phyloP scores from a whole-genome alignment of 2,113 vertebrate species.

The Anolis carolinensis region DNA sequence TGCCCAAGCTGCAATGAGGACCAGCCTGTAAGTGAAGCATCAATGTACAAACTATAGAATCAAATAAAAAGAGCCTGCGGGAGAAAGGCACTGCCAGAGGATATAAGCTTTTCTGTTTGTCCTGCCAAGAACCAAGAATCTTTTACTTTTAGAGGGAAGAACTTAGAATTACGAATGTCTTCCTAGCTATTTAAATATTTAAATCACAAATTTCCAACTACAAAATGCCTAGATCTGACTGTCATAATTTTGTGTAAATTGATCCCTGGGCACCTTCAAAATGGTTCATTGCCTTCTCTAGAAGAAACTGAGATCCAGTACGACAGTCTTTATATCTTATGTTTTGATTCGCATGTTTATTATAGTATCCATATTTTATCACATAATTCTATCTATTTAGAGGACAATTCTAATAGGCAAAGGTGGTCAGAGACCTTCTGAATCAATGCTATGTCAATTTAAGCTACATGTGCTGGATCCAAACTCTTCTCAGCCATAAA shows the following conservation, averaged over 20 bases:
- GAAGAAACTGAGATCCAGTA: not conserved
- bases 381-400: no score
- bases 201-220: not conserved
- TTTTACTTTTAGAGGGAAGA: not conserved
- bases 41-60: no score
- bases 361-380: not conserved
- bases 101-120: not conserved
- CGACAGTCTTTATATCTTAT: not conserved
- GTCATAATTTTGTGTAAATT: not conserved
- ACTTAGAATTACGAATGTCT: not conserved
- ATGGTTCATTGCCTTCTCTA: not conserved
- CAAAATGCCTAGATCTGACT: conserved; percentile 5
- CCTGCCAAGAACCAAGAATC: not conserved
- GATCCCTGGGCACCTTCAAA: conserved; percentile 18
- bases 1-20: no score
- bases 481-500: no score
- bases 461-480: no score
- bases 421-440: no score
- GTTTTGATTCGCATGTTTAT: not conserved
- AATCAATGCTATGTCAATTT: no score
- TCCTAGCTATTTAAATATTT: conserved; percentile 13
- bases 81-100: not conserved
- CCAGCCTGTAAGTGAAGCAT: no score
- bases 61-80: conserved; percentile 15
- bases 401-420: no score